Conservation (phyloP, 2,113 vertebrate species). For the Anarhynchus alexandrinus region DNA sequence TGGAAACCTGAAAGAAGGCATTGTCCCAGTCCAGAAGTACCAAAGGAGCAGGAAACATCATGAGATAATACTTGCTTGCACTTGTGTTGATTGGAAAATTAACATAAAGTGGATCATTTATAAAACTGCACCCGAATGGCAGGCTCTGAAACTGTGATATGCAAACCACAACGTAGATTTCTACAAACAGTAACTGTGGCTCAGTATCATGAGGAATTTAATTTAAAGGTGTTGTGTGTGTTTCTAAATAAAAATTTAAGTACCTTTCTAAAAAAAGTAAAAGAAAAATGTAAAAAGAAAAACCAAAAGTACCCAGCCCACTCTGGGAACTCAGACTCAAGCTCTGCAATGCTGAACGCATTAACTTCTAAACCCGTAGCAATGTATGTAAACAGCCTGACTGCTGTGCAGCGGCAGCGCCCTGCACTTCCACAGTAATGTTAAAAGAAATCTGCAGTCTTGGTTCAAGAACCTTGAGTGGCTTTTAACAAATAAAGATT, state of each 20-base stretch:
- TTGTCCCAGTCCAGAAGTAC: background rate
- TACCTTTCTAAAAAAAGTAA: background rate
- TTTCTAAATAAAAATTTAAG: background rate
- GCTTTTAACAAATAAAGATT: slow-evolving; percentile 60
- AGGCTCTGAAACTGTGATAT: background rate
- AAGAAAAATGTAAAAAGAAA: background rate
- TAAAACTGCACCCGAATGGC: background rate
- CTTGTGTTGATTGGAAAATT: background rate
- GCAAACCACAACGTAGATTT: background rate
- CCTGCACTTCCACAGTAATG: background rate
- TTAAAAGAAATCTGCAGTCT: slow-evolving; percentile 29
- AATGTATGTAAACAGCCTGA: background rate
- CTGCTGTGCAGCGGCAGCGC: background rate
- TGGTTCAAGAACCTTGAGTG: slow-evolving; percentile 13
- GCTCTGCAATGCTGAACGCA: background rate
- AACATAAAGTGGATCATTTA: background rate
- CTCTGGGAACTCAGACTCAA: background rate
- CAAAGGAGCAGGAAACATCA: background rate
- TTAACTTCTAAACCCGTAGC: background rate
- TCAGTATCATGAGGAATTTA: background rate
- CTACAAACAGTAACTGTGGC: background rate
- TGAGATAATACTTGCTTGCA: background rate
- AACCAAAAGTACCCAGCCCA: background rate
- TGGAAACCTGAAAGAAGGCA: background rate
- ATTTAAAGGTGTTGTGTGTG: background rate